Base-by-base conservation (phyloP, 2,888 invertebrate genomes). In the Lepidonotus clava region DNA sequence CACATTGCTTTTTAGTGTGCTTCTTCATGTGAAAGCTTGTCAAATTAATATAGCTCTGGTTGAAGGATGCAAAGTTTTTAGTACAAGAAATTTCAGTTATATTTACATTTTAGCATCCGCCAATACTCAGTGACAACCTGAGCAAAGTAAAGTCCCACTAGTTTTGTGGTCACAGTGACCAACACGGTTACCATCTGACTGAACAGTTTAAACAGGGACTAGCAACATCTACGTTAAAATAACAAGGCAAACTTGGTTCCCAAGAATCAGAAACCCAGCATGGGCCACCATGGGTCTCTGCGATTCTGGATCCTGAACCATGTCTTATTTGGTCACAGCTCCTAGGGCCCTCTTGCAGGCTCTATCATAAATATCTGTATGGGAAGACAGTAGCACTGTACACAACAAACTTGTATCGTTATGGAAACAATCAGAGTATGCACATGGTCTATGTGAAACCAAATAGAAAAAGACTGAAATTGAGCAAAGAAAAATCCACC, bases 301-400 rank as follows among this genome's bases (percentile, higher is more conserved):
- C 34, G 36, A 38, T 24, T 71, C 36, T 11, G 2, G 36, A 71
- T 36, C 21, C 5, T 8, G 18, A 46, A 46, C 8, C 8, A 46
- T 8, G 46, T 46, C 8, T 46, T 46, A 8, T 18, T 46, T n/a
- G n/a, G 46, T 18, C 46, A 46, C 8, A 18, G 46, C 8, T 11
- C 46, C 18, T 46, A 46, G 46, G 46, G 46, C 46, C 46, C 46
- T 11, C n/a, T 18, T 46, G 46, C 46, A 46, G 46, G 18, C 18
- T 8, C 8, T 11, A n/a, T 11, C 24, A 11, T 24, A 32, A 61
- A n/a, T 28, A 11, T 28, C 61, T 61, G 28, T 28, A 28, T 38
- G 38, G 71, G 71, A 71, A 71, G 71, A 71, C 71, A 36, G 36
- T 71, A 71, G 71, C 71, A 71, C 71, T 71, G 71, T 71, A 71